These are phyloP conservation scores for Tragelaphus scriptus DNA, from an alignment of 2,113 vertebrate genomes.

Conservation along the genomic window DNA sequence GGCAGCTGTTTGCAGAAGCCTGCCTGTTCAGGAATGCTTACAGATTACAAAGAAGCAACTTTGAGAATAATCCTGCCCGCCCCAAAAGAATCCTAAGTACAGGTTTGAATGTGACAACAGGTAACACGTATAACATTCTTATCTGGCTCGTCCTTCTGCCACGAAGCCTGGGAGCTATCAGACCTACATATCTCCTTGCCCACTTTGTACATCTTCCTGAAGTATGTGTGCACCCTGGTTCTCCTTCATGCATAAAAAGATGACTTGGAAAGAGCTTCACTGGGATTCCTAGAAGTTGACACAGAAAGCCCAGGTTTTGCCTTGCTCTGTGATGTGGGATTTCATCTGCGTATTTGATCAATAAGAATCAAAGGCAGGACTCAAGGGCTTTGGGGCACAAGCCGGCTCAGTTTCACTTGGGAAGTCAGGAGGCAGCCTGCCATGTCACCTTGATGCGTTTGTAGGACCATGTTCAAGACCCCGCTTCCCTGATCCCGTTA, in stretches of 20 bases:
- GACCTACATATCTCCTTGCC: not conserved
- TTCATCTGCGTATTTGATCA: conserved; percentile 77
- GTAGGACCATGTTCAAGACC: conserved; percentile 41
- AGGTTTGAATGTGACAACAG: conserved; percentile 62
- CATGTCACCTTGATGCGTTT: conserved; percentile 68
- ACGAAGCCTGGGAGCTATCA: conserved; percentile 55
- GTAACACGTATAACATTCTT: conserved; percentile 50
- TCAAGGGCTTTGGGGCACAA: conserved; percentile 76
- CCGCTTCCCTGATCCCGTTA: conserved; percentile 40
- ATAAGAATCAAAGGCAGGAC: conserved; percentile 77
- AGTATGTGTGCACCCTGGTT: not conserved
- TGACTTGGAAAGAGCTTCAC: conserved; percentile 49
- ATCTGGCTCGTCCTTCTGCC: conserved; percentile 67
- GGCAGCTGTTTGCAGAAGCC: conserved; percentile 86
- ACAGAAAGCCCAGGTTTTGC: conserved; percentile 63
- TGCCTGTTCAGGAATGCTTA: conserved; percentile 84
- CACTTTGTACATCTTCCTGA: not conserved
- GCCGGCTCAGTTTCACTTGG: conserved; percentile 44
- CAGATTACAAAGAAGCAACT: conserved; percentile 67
- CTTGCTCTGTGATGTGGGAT: conserved; percentile 73
- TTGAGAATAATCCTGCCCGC: conserved; percentile 56
- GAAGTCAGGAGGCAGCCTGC: conserved; percentile 71
- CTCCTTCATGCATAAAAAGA: conserved; percentile 66
- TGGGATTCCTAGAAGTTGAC: conserved; percentile 20
- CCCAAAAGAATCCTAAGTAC: conserved; percentile 32